Evolutionary conservation across 2,797 vertebrate genomes (phyloP).

Genomic region (Falco cherrug): DNA sequence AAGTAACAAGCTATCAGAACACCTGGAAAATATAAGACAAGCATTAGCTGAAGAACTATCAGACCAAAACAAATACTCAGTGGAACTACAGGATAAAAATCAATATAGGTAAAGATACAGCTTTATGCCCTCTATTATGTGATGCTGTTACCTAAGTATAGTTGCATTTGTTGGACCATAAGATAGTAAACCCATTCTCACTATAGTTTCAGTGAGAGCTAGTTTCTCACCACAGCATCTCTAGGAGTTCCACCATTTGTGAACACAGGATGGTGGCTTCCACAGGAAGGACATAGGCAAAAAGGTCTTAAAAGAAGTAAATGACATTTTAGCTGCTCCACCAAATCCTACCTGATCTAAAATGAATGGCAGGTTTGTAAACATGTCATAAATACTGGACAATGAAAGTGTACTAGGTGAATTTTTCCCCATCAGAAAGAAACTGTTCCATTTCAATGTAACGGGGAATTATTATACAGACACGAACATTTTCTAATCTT

Average conservation of each 20-base stretch:
- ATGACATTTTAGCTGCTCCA: not conserved
- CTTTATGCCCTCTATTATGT: not conserved
- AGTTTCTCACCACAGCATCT: not conserved
- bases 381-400: not conserved
- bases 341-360: not conserved
- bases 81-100: not conserved
- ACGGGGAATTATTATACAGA: not conserved
- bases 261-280: not conserved
- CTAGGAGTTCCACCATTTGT: not conserved
- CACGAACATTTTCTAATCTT: not conserved
- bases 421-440: not conserved
- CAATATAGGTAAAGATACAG: not conserved
- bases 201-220: not conserved
- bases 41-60: not conserved
- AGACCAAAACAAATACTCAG: not conserved
- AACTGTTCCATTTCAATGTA: not conserved
- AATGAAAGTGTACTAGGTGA: not conserved
- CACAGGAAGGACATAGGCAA: not conserved
- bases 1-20: slow-evolving; percentile 95
- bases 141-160: not conserved
- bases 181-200: not conserved
- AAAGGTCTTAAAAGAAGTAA: not conserved
- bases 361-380: not conserved
- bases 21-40: slow-evolving; percentile 76
- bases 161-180: not conserved